These are phyloP conservation scores for Papilio dardanus DNA, from an alignment of 1,140 invertebrate species.

Conservation along the genomic window DNA sequence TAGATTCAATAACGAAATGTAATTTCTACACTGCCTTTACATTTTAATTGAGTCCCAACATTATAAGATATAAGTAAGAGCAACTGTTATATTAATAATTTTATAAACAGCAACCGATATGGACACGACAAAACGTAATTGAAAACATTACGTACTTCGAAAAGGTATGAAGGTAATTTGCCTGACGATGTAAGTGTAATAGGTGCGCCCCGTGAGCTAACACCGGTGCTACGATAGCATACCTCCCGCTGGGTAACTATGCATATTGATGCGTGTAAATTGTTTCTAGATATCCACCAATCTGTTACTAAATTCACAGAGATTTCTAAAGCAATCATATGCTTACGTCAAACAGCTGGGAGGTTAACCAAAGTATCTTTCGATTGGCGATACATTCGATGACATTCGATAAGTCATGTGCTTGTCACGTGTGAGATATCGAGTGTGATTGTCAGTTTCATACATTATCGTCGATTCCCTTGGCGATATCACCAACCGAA, in stretches of 20 bases:
- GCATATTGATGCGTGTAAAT: constrained; percentile 42
- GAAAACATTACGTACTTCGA: constrained; percentile 25
- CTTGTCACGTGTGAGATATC: too few relatives aligned
- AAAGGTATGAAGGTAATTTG: constrained; percentile 29
- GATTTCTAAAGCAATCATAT: constrained; percentile 8
- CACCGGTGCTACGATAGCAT: not conserved
- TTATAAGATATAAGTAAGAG: not conserved
- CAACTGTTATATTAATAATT: not conserved
- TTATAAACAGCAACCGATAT: constrained; percentile 6
- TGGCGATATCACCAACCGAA: too few relatives aligned
- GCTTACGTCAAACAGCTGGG: not conserved
- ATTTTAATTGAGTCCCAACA: not conserved
- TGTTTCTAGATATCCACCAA: constrained; percentile 24
- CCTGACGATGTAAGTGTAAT: constrained; percentile 24
- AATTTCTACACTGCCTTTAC: too few relatives aligned
- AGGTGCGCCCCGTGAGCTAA: not conserved
- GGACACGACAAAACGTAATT: not conserved
- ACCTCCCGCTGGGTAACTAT: constrained; percentile 42
- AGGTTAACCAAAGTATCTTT: too few relatives aligned
- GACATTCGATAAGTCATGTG: too few relatives aligned
- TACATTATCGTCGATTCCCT: too few relatives aligned
- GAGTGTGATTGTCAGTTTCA: too few relatives aligned
- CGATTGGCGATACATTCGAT: too few relatives aligned
- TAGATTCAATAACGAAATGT: too few relatives aligned
- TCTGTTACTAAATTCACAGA: constrained; percentile 3